Evolutionary conservation across 2,113 vertebrate genomes (phyloP), one percentile per base, ranked within the genome.

Genomic region (Mugil cephalus): DNA sequence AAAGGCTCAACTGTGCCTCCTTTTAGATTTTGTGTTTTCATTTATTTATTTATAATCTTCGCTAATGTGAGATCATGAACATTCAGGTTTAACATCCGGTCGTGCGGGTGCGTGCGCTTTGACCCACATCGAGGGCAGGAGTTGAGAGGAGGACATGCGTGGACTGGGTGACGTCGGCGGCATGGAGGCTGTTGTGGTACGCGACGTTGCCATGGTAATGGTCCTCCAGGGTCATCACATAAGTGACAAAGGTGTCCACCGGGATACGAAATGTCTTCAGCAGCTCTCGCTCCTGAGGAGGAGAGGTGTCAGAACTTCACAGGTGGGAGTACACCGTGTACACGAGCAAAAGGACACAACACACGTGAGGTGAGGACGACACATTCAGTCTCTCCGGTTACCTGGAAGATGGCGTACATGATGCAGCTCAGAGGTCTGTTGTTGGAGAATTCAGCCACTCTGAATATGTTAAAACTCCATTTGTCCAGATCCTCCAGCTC

Each of bases 321-420:
- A 50, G 56, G 42, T 46, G 13, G 55, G 9, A 64, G 17, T 5
- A 24, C 11, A 19, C 1, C 10, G 6, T 17, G 13, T 13, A 19
- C 4, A 10, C 8, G 10, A 50, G 18, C 19, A 45, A 30, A 30
- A 54, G n/a, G 15, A 12, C 8, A 19, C 38, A 1, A n/a, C n/a
- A 68, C 55, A 47, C 24, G 4, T 54, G 1, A 19, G 14, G 47
- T 12, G 17, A 56, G 2, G 21, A 2, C 2, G 6, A 17, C 39
- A 58, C 47, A 14, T 1, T 24, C 19, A 39, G 24, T 13, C 24
- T 15, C 3, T 3, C 3, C 15, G 13, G 52, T 45, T 75, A 98
- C 97, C 96, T 96, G 96, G 83, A 98, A 96, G 91, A 98, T 95
- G 86, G 93, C 83, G 73, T 96, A 97, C 90, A 96, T 94, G 88